Conservation (phyloP, 2,113 vertebrate species). For the Seriola rivoliana region DNA sequence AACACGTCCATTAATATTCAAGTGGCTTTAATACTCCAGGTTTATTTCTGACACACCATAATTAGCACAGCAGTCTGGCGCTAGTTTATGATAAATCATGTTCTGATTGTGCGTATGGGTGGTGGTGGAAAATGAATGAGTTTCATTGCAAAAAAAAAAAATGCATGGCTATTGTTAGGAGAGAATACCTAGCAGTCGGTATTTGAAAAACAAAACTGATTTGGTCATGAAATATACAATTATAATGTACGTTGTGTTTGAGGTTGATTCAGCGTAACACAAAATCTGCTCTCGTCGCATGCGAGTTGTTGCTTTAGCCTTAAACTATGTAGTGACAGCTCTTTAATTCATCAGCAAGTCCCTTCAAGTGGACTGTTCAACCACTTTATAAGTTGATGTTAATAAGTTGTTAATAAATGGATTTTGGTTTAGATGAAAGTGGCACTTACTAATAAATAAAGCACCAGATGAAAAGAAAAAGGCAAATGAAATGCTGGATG, state of each 20-base stretch:
- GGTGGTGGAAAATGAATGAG: conserved; percentile 1
- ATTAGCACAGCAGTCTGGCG: conserved; percentile 67
- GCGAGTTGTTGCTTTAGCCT: background rate
- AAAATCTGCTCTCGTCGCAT: background rate
- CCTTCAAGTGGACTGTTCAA: background rate
- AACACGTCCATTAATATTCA: conserved; percentile 84
- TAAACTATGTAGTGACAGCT: background rate
- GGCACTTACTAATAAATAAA: background rate
- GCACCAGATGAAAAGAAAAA: background rate
- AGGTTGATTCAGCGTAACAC: background rate
- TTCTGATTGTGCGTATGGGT: conserved; percentile 56
- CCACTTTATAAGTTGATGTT: background rate
- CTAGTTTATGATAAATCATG: conserved; percentile 61
- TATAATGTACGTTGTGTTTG: background rate
- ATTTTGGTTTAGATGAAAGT: background rate
- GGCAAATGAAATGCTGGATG: background rate
- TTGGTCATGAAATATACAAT: background rate
- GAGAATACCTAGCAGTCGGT: background rate
- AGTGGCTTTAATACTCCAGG: conserved; percentile 80
- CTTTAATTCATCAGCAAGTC: background rate
- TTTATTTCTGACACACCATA: conserved; percentile 70
- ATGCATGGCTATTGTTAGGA: background rate
- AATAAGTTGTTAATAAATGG: background rate
- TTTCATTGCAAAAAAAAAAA: conserved; percentile 24
- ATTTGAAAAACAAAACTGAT: conserved; percentile 8